Conservation (phyloP, 2,888 invertebrate species). For the Zaprionus lineosus region DNA sequence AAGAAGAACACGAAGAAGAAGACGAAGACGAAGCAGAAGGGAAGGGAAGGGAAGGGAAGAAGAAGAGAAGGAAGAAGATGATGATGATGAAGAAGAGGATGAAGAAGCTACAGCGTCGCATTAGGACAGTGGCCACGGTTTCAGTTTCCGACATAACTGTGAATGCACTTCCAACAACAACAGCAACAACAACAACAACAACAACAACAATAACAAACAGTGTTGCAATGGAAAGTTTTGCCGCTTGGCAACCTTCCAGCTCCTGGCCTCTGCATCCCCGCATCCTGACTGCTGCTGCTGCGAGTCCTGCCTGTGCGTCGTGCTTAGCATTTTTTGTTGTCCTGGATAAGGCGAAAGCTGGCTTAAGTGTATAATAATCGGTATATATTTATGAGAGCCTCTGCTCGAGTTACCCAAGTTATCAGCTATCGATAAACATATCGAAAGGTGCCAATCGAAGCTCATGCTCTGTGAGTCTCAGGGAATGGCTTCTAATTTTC, state of each 20-base stretch:
- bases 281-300: conserved; percentile 6
- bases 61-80: too few species aligned
- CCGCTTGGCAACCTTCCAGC: too few species aligned
- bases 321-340: conserved; percentile 63
- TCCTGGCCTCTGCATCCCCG: conserved; percentile 1
- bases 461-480: too few species aligned
- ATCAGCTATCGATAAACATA: too few species aligned
- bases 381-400: conserved; percentile 20
- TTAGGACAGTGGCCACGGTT: too few species aligned
- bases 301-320: conserved; percentile 50
- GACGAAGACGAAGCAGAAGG: too few species aligned
- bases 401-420: neutral
- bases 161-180: conserved; percentile 44
- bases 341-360: conserved; percentile 37
- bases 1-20: too few species aligned
- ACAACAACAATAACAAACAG: conserved; percentile 16
- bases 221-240: conserved; percentile 57
- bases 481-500: too few species aligned
- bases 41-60: too few species aligned
- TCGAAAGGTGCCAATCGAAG: too few species aligned
- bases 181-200: conserved; percentile 12
- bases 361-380: conserved; percentile 61
- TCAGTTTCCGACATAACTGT: conserved; percentile 24
- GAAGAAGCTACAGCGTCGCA: conserved; percentile 42
- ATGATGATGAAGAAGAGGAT: too few species aligned